These are phyloP conservation scores for Tauraco erythrolophus DNA, from an alignment of 2,113 vertebrate species.

Conservation along the genomic window DNA sequence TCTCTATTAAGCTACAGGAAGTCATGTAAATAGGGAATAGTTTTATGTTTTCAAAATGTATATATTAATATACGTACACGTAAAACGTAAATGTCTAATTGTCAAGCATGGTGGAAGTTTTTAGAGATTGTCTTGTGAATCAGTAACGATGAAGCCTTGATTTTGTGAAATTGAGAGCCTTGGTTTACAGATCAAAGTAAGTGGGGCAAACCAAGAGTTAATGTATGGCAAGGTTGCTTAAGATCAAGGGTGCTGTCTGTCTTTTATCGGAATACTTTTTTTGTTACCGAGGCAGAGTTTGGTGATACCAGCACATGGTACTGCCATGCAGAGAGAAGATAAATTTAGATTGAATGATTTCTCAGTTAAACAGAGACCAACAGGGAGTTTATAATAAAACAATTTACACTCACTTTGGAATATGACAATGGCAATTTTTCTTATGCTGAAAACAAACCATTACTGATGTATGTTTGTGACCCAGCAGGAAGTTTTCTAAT, in stretches of 20 bases:
- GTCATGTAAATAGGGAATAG: neutral
- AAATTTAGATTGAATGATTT: slow-evolving; percentile 77
- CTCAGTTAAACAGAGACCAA: slow-evolving; percentile 72
- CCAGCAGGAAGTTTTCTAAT: slow-evolving; percentile 67
- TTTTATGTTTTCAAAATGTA: slow-evolving; percentile 39
- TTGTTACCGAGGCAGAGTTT: slow-evolving; percentile 53
- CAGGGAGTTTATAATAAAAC: slow-evolving; percentile 77
- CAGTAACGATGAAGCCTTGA: neutral
- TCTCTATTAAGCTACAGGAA: neutral
- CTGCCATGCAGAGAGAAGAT: slow-evolving; percentile 57
- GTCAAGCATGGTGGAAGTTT: neutral
- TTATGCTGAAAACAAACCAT: slow-evolving; percentile 74
- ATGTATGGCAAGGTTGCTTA: neutral
- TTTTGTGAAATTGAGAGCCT: neutral
- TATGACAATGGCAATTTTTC: slow-evolving; percentile 78
- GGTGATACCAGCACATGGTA: slow-evolving; percentile 40
- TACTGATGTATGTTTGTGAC: slow-evolving; percentile 65
- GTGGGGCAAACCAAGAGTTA: slow-evolving; percentile 29
- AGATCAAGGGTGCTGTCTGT: slow-evolving; percentile 18
- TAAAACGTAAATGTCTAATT: neutral
- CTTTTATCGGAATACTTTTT: slow-evolving; percentile 22
- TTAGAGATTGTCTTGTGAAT: neutral
- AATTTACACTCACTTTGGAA: slow-evolving; percentile 76
- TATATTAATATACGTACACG: neutral
- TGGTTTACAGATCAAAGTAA: slow-evolving; percentile 33